A percentile compares a stretch with the other conserved stretches of the same genome.
These are phyloP conservation scores for Caenorhabditis parvicauda DNA, from an alignment of 2,888 invertebrate species.

Conservation along the genomic window DNA sequence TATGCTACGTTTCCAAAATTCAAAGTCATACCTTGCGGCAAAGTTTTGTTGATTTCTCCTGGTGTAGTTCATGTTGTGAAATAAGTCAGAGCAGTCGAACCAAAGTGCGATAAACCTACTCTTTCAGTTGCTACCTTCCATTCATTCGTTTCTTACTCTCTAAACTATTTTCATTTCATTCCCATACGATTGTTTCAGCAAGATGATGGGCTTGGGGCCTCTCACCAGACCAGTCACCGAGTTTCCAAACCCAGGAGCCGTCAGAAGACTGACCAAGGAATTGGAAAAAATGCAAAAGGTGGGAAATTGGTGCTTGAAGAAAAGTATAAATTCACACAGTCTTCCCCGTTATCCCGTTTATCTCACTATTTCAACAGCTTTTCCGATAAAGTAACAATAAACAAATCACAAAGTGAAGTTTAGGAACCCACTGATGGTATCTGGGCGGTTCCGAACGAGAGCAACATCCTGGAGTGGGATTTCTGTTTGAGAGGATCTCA, in stretches of 20 bases:
- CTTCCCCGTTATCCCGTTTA: not conserved
- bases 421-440: slow-evolving; percentile 45
- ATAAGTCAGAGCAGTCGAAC: too few species aligned
- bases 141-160: not conserved
- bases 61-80: too few species aligned
- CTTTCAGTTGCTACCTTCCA: too few species aligned
- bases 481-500: slow-evolving; percentile 94
- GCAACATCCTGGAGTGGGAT: slow-evolving; percentile 96
- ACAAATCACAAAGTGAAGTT: not conserved
- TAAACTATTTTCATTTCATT: not conserved
- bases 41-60: too few species aligned
- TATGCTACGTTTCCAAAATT: too few species aligned
- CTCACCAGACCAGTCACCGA: not conserved
- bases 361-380: not conserved
- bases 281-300: slow-evolving; percentile 82
- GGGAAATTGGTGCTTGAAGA: not conserved
- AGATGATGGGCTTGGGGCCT: not conserved
- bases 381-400: not conserved
- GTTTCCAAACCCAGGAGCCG: slow-evolving; percentile 69
- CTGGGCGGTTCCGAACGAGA: slow-evolving; percentile 77
- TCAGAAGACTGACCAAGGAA: slow-evolving; percentile 87
- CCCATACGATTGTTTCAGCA: too few species aligned
- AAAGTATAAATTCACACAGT: not conserved
- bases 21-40: too few species aligned
- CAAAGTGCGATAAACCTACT: too few species aligned